These are phyloP conservation scores for Sebastiscus albofasciatus DNA, from an alignment of 2,797 vertebrate species.

Conservation along the genomic window DNA sequence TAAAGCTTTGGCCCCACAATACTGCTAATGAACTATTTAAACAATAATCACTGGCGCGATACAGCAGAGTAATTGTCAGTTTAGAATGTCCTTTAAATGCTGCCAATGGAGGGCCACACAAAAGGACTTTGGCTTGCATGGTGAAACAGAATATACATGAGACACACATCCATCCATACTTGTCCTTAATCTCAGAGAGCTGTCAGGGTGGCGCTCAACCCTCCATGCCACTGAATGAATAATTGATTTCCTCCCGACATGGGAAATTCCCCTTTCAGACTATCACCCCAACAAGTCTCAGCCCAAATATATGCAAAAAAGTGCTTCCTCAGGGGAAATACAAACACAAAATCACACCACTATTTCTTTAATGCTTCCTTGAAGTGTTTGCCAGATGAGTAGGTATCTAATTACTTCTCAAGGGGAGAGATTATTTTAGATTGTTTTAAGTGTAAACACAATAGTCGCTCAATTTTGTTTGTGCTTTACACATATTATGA, in stretches of 20 bases:
- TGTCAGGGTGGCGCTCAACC: slow-evolving; percentile 66
- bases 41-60: not conserved
- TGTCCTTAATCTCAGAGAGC: slow-evolving; percentile 66
- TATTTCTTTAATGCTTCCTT: slow-evolving; percentile 17
- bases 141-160: slow-evolving; percentile 61
- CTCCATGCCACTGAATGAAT: slow-evolving; percentile 75
- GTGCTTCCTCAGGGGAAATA: not conserved
- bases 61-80: not conserved
- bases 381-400: slow-evolving; percentile 29
- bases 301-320: slow-evolving; percentile 32
- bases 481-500: not conserved
- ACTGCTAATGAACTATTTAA: slow-evolving; percentile 2
- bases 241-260: slow-evolving; percentile 69
- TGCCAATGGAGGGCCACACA: slow-evolving; percentile 1
- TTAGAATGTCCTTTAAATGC: slow-evolving; percentile 3
- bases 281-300: slow-evolving; percentile 27
- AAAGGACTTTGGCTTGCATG: slow-evolving; percentile 12
- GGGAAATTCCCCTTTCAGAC: slow-evolving; percentile 55
- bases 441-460: slow-evolving; percentile 5
- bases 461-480: not conserved
- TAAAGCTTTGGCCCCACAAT: not conserved
- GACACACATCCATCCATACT: slow-evolving; percentile 58
- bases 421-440: slow-evolving; percentile 18
- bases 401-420: slow-evolving; percentile 32
- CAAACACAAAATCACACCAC: not conserved